Evolutionary conservation across 2,797 vertebrate genomes (phyloP).

Genomic region (Heterohyrax brucei): DNA sequence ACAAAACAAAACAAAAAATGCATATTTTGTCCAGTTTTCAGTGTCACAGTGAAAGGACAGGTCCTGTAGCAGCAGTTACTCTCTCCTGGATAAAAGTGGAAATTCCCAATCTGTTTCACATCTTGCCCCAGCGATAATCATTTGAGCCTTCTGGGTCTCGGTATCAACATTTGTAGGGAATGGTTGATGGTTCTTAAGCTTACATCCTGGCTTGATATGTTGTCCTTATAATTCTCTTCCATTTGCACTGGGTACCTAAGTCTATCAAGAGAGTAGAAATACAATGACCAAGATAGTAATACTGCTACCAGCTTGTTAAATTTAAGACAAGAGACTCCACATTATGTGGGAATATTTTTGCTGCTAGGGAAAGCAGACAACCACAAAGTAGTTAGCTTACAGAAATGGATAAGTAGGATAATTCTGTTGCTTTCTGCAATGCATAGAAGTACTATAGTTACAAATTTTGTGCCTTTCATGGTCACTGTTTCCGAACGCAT

Average conservation of each 20-base stretch:
- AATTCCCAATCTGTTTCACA: not conserved
- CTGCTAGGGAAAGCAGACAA: not conserved
- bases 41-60: not conserved
- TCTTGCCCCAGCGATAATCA: not conserved
- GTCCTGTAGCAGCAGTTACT: not conserved
- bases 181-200: not conserved
- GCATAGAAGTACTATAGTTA: constrained; percentile 13
- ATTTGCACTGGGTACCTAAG: not conserved
- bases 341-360: fast-evolving
- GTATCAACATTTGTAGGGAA: not conserved
- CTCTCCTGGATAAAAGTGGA: not conserved
- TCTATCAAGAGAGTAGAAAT: not conserved
- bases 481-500: not conserved
- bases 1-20: too few relatives aligned
- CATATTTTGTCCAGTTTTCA: constrained; percentile 7
- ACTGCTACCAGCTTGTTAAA: not conserved
- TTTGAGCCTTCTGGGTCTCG: not conserved
- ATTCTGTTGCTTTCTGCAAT: not conserved
- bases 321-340: not conserved
- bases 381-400: not conserved
- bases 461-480: constrained; percentile 46
- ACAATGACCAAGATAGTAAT: not conserved
- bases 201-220: not conserved
- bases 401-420: not conserved
- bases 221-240: not conserved